Base-by-base conservation (phyloP, 2,113 vertebrate genomes). In the Phocoena sinus region DNA sequence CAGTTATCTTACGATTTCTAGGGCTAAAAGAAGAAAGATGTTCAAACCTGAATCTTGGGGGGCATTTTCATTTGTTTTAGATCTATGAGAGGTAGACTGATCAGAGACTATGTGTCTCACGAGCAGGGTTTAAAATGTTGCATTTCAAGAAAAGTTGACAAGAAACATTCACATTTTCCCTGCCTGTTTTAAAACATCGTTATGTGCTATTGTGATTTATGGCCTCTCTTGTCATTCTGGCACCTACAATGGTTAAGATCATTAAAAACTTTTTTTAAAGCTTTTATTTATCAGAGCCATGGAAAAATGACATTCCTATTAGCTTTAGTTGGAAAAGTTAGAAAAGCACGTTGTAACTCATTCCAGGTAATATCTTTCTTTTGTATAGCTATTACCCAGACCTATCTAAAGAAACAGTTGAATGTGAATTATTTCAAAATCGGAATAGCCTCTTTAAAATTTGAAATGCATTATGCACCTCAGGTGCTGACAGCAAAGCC, bases 391-490 rank as follows among this genome's bases (percentile, higher is more conserved):
- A 60, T 97, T 98, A 94, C 96, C 98, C 95, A 98, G 94, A 90
- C 20, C 41, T 89, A 92, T 97, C 89, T 98, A 97, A 95, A 90
- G 84, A 94, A 94, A 84, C 12, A 50, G 13, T 96, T 97, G 93
- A 85, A 47, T 97, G 95, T 93, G 98, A 95, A 96, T 95, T 95
- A 97, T 95, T 94, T 96, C 91, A 96, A 94, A 97, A 97, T 95
- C 77, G 93, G 94, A 98, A 84, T 93, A 83, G 56, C 89, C 41
- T 92, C 97, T 96, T 89, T 96, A 97, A 98, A 98, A 98, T 94
- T 82, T 98, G 83, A 56, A 98, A 97, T 96, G 97, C 96, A 92
- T 98, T 96, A 77, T 85, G n/a, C 6, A 60, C 97, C 96, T 98
- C 94, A 98, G 94, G 95, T 97, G 96, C 38, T 89, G 96, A 96